Evolutionary conservation across 1,140 invertebrate species (phyloP), one percentile per base, ranked within the genome.

Genomic region (Carcinoscorpius rotundicauda): DNA sequence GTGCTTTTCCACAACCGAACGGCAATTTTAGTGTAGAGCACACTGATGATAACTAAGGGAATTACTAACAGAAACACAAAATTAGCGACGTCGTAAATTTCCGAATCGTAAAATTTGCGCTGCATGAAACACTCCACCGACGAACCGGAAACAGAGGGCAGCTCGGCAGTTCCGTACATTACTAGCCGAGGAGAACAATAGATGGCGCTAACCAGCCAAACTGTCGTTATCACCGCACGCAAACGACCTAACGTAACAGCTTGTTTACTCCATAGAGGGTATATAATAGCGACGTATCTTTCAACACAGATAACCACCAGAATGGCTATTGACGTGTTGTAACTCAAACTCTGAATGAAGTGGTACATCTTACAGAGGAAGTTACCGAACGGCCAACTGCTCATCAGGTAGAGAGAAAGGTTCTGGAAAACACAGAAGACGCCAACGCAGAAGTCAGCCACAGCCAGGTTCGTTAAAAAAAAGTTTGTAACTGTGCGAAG

Each of bases 351-450:
- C 70, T 88, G 85, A 6, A 88, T 83, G 72, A 89, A 91, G 77
- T 88, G 86, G 75, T 90, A 89, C 82, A 88, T 87, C 73, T 88
- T 88, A 76, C 88, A 91, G 9, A 91, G 78, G 69, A 88, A 87
- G 64, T 87, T 82, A 3, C 87, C 88, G 57, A 89, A 82, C 11
- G 86, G 81, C 87, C 87, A 90, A 73, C 86, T 87, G 78, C 73
- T 59, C 4, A 86, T 86, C 9, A 90, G 77, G 74, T 89, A 89
- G 65, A 86, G 86, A 10, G 83, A 82, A 62, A 90, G 80, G 73
- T 90, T 91, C 76, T 90, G 89, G 74, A 87, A 88, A 52, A 92
- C 87, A 73, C 89, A 92, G 75, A 92, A 91, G 53, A 91, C 80
- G 9, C 86, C 88, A 1, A 92, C 89, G 69, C 87, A 88, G 52